Conservation (phyloP, 2,113 vertebrate genomes). For the Australoheros scitulus region DNA sequence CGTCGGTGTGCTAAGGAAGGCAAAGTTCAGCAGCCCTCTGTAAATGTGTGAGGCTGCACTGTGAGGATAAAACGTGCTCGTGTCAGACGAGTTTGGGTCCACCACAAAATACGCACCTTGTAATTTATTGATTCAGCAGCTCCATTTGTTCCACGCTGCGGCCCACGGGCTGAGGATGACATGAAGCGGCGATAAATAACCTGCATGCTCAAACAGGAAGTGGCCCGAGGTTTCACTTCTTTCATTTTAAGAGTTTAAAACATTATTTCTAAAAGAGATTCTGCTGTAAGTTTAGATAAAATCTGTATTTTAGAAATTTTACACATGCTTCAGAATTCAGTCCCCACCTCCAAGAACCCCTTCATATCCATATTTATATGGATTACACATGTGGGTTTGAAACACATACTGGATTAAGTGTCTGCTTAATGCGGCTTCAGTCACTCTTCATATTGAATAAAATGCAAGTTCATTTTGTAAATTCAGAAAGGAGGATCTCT, state of each 20-base stretch:
- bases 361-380: background rate
- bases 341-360: background rate
- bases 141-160: conserved; percentile 17
- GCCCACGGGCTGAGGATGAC: conserved; percentile 11
- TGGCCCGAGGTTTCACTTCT: background rate
- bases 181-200: conserved; percentile 14
- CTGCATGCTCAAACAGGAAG: background rate
- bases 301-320: background rate
- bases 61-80: background rate
- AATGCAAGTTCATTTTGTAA: background rate
- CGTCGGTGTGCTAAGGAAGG: background rate
- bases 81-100: conserved; percentile 39
- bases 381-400: background rate
- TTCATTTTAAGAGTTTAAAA: background rate
- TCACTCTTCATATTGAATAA: background rate
- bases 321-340: background rate
- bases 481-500: background rate
- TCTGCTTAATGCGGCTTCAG: too few relatives aligned
- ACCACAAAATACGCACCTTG: conserved; percentile 27
- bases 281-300: background rate
- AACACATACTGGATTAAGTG: background rate
- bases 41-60: background rate
- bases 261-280: background rate
- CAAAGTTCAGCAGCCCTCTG: background rate
- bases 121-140: conserved; percentile 33